A percentile compares a stretch with the other conserved stretches of the same genome.
These are phyloP conservation scores for Brachionus rotundiformis DNA, from an alignment of 1,140 invertebrate species.

Conservation along the genomic window DNA sequence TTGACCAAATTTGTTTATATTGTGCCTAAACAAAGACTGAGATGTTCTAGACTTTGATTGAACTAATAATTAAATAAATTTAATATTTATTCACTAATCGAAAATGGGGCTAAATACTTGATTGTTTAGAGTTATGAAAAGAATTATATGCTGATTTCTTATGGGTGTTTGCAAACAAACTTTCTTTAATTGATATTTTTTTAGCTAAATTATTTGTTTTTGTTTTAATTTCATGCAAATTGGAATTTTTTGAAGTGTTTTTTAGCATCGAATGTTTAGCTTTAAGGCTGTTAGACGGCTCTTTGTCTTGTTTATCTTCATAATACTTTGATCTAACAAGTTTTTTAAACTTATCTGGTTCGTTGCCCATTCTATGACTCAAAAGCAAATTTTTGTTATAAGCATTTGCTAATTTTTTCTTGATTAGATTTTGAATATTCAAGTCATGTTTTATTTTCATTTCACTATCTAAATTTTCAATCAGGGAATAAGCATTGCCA, in stretches of 20 bases:
- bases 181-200: conserved; percentile 44
- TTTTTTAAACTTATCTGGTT: conserved; percentile 19
- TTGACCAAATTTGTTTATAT: conserved; percentile 34
- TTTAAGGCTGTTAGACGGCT: background rate
- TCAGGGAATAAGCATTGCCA: background rate
- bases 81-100: background rate
- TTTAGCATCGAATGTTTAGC: conserved; percentile 6
- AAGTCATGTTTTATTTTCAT: background rate
- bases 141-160: conserved; percentile 44
- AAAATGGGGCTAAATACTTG: conserved; percentile 40
- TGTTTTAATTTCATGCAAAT: conserved; percentile 15
- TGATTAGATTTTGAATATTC: background rate
- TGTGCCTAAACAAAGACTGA: conserved; percentile 9
- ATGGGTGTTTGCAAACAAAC: conserved; percentile 4
- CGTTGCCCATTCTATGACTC: background rate
- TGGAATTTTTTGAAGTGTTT: background rate
- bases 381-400: conserved; percentile 23
- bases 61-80: conserved; percentile 28
- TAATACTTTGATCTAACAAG: background rate
- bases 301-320: background rate
- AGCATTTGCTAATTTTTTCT: conserved; percentile 26
- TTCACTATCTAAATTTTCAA: background rate
- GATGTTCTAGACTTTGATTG: conserved; percentile 42
- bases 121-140: conserved; percentile 46
- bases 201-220: conserved; percentile 40